Evolutionary conservation across 2,797 vertebrate species (phyloP).

Genomic region (Mormyrops attenuatus): DNA sequence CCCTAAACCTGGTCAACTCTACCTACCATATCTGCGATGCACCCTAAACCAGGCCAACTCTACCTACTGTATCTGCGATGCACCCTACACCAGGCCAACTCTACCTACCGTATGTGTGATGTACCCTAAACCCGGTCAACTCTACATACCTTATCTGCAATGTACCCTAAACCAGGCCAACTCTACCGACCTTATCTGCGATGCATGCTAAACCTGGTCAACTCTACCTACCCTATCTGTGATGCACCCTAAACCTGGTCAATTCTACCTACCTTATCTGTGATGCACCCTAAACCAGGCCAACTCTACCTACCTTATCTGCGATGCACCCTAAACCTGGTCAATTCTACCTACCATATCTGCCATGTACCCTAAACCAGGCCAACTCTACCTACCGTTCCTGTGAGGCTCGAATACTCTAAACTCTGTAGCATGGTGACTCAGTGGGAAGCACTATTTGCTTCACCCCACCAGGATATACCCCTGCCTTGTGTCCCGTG

Average conservation of each 20-base stretch:
- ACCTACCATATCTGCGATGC: not conserved
- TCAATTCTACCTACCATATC: not conserved
- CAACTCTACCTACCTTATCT: not conserved
- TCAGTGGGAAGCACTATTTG: not conserved
- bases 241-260: not conserved
- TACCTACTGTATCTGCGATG: not conserved
- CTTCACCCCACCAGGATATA: not conserved
- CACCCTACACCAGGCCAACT: not conserved
- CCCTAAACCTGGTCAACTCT: not conserved
- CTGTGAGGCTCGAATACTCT: not conserved
- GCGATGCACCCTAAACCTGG: not conserved
- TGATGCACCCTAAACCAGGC: not conserved
- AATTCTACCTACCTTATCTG: not conserved
- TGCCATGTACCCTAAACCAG: not conserved
- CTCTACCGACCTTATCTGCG: no score
- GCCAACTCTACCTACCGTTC: not conserved
- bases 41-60: not conserved
- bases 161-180: no score
- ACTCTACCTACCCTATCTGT: not conserved
- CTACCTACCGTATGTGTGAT: no score
- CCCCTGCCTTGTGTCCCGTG: not conserved
- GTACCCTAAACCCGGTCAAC: no score
- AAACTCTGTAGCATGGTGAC: not conserved
- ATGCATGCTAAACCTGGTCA: not conserved
- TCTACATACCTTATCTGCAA: no score